A percentile compares a stretch with the other conserved stretches of the same genome.
phyloP scores from a whole-genome alignment of 2,113 vertebrate genomes.

The Triplophysa tibetana region DNA sequence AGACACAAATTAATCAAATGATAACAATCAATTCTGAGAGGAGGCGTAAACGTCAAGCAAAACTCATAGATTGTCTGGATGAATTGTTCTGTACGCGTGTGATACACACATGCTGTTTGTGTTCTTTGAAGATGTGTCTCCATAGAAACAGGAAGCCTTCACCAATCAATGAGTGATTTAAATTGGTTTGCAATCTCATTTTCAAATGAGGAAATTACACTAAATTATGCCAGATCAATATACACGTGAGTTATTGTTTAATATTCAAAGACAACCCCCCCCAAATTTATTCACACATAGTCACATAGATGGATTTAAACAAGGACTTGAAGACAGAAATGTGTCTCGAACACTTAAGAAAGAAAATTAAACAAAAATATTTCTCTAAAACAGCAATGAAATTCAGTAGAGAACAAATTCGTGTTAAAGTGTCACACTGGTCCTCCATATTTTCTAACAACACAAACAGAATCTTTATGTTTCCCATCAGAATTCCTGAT shows the following conservation, averaged over 20 bases:
- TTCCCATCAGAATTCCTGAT: neutral
- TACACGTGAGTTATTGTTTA: too few species aligned
- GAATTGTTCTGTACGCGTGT: too few species aligned
- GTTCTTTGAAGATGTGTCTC: neutral
- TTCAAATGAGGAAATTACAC: constrained; percentile 11
- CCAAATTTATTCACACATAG: too few species aligned
- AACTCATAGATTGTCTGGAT: too few species aligned
- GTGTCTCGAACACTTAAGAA: neutral
- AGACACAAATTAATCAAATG: too few species aligned
- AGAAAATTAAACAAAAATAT: neutral
- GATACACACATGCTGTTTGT: neutral
- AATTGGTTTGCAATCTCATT: neutral
- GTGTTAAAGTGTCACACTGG: neutral
- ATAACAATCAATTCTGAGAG: too few species aligned
- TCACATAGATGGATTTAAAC: too few species aligned
- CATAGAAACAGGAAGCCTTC: neutral
- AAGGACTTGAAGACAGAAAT: too few species aligned
- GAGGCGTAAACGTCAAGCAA: too few species aligned
- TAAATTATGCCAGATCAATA: neutral
- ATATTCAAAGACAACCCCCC: too few species aligned
- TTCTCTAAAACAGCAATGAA: too few species aligned
- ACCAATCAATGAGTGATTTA: neutral
- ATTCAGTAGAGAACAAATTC: neutral
- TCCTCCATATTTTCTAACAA: neutral
- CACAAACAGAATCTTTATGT: neutral